These are phyloP conservation scores for Clamator glandarius DNA, from an alignment of 2,797 vertebrate genomes.

Conservation along the genomic window DNA sequence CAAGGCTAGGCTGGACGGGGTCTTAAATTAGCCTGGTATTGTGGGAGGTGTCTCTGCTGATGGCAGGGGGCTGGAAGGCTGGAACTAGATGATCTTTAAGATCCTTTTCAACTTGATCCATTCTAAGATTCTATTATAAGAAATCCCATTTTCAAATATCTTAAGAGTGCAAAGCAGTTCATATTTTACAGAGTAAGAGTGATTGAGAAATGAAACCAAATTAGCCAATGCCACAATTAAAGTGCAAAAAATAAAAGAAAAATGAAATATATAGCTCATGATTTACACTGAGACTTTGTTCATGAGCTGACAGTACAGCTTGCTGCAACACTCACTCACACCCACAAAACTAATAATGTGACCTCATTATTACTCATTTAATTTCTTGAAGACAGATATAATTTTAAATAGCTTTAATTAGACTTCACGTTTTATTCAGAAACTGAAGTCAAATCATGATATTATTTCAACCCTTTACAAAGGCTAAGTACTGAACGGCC, in stretches of 20 bases:
- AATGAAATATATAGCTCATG: neutral
- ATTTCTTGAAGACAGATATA: constrained; percentile 14
- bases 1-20: too few species aligned
- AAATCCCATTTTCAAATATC: neutral
- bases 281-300: neutral
- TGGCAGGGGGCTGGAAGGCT: too few species aligned
- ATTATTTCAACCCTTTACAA: constrained; percentile 38
- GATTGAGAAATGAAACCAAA: neutral
- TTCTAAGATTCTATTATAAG: too few species aligned
- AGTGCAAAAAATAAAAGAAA: neutral
- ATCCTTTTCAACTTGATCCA: too few species aligned
- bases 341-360: neutral
- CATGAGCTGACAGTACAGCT: neutral
- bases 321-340: neutral
- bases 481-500: neutral
- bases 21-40: too few species aligned
- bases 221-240: neutral
- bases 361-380: neutral
- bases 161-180: neutral
- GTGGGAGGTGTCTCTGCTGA: too few species aligned
- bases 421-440: constrained; percentile 24
- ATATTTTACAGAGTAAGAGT: neutral
- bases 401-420: constrained; percentile 52
- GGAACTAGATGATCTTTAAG: too few species aligned
- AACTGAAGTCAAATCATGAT: constrained; percentile 32